Percentiles rank a stretch among this genome's conserved stretches.
These are phyloP conservation scores for Drosophila saltans DNA, from an alignment of 1,140 invertebrate genomes.

Conservation along the genomic window DNA sequence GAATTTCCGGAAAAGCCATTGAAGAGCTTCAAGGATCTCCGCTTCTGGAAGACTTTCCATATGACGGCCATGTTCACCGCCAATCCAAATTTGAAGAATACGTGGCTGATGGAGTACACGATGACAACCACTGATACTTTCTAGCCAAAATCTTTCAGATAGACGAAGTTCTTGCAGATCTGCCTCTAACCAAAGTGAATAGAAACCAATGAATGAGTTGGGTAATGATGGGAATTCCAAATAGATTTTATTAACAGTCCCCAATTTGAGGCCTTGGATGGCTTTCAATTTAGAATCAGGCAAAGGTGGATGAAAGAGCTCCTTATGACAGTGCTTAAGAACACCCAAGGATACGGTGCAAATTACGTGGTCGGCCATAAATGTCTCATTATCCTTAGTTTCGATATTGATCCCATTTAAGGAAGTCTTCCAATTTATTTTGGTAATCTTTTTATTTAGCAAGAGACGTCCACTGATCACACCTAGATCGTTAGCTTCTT, in stretches of 20 bases:
- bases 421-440: slow-evolving; percentile 81
- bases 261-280: slow-evolving; percentile 87
- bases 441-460: slow-evolving; percentile 83
- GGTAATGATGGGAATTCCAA: slow-evolving; percentile 87
- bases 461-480: slow-evolving; percentile 31
- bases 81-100: slow-evolving; percentile 84
- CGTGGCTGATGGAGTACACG: slow-evolving; percentile 86
- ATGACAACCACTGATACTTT: slow-evolving; percentile 87
- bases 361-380: slow-evolving; percentile 87
- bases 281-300: slow-evolving; percentile 85
- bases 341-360: slow-evolving; percentile 88
- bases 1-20: slow-evolving; percentile 66
- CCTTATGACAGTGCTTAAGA: slow-evolving; percentile 85
- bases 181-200: slow-evolving; percentile 84
- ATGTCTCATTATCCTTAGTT: slow-evolving; percentile 84
- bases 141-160: slow-evolving; percentile 84
- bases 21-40: slow-evolving; percentile 82
- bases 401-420: not conserved
- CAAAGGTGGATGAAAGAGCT: slow-evolving; percentile 85
- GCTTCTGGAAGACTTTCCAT: slow-evolving; percentile 83
- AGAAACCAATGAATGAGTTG: slow-evolving; percentile 85
- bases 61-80: slow-evolving; percentile 85
- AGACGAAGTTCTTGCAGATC: slow-evolving; percentile 85
- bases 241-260: slow-evolving; percentile 90
- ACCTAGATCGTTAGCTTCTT: slow-evolving; percentile 55